A percentile compares a stretch with the other conserved stretches of the same genome.
These are phyloP conservation scores for mouse (Mus musculus) DNA, from an alignment of 2,113 vertebrate species.

Conservation along the genomic window GRCm39 chr13:47450501-47451000, in stretches of 20 bases:
- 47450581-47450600: background rate
- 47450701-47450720: background rate
- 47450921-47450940: background rate
- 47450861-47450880: background rate
- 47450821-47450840: background rate
- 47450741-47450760: slow-evolving; percentile 34
- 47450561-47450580: background rate
- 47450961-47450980: background rate
- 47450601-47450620: background rate
- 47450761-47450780: slow-evolving; percentile 40
- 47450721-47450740: background rate
- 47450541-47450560: background rate
- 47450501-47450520: no score
- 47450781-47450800: background rate
- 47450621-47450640: background rate
- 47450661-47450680: background rate
- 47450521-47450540: background rate
- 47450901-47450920: no score
- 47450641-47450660: background rate
- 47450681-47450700: background rate
- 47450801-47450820: background rate
- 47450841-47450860: background rate
- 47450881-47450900: background rate
- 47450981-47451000: background rate
- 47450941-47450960: background rate